Conservation (phyloP, 2,113 vertebrate species). For the Saimiri boliviensis region DNA sequence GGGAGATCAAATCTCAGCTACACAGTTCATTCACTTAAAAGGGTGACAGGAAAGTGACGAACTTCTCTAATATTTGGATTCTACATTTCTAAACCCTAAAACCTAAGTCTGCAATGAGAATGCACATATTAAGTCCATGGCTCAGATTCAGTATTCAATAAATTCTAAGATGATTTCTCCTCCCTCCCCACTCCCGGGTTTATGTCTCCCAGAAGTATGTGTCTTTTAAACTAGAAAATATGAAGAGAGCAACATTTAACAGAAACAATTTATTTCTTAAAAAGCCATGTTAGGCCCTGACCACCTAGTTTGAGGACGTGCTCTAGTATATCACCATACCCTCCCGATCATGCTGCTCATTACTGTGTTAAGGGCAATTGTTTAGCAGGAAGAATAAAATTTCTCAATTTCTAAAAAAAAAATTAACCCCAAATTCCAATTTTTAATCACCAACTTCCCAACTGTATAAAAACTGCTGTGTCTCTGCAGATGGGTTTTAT, state of each 20-base stretch:
- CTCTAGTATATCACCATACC: background rate
- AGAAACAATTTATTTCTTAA: background rate
- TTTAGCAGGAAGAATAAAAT: background rate
- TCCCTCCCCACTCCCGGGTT: background rate
- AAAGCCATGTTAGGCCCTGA: background rate
- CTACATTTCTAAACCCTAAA: background rate
- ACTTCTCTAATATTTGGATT: background rate
- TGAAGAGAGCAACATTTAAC: background rate
- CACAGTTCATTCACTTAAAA: background rate
- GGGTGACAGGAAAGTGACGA: background rate
- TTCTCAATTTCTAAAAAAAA: background rate
- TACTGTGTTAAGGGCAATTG: background rate
- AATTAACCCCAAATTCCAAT: background rate
- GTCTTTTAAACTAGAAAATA: background rate
- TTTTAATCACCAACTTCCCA: background rate
- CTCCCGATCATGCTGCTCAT: background rate
- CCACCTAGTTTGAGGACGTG: background rate
- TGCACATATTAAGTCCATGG: fast-evolving
- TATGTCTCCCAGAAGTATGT: background rate
- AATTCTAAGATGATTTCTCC: background rate
- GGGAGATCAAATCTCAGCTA: background rate
- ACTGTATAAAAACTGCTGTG: background rate
- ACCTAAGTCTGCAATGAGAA: background rate
- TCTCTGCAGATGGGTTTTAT: background rate
- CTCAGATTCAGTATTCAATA: background rate